Evolutionary conservation across 2,113 vertebrate species (phyloP), one percentile per base, ranked within the genome.

Genomic region (Gasterosteus aculeatus): DNA sequence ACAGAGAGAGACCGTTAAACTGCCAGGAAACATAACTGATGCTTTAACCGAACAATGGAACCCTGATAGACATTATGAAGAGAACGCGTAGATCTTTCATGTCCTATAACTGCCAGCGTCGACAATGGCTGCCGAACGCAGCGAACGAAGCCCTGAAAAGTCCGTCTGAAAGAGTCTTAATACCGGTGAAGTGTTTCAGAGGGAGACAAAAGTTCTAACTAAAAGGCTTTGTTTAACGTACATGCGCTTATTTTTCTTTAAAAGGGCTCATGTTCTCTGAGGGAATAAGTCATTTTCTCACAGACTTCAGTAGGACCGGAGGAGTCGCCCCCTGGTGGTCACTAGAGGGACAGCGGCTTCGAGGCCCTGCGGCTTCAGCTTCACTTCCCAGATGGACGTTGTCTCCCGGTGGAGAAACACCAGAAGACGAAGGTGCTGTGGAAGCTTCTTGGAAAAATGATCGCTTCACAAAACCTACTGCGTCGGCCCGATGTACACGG

Each of bases 401-500:
- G 46, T 16, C 8, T 10, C 53, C 22, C 6, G 51, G 5, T 56
- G 15, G 2, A 12, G 69, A 72, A 1, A 0, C 56, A 47, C 18
- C n/a, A 6, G 14, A 11, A 53, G 67, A 66, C 41, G 58, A 66
- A 80, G 8, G 19, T 22, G 31, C 49, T 72, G 33, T 38, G 5
- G 46, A 39, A 33, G 39, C 68, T 68, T 66, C 44, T 9, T 9
- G 14, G 58, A 69, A 59, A 26, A 66, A 72, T 63, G 53, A 81
- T 67, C 29, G 2, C 26, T 0, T 2, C 33, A 58, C 33, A 44
- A 26, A 72, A 33, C 15, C 61, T 38, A 7, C 35, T 38, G 35
- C 35, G 6, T 38, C 35, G 35, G 35, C 6, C 35, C 7, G 2
- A 46, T 2, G 75, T 76, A 57, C 10, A 9, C 6, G 5, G 11